A percentile compares a stretch with the other conserved stretches of the same genome.
Evolutionary conservation across 2,113 vertebrate genomes (phyloP).

Genomic region (Channa argus): DNA sequence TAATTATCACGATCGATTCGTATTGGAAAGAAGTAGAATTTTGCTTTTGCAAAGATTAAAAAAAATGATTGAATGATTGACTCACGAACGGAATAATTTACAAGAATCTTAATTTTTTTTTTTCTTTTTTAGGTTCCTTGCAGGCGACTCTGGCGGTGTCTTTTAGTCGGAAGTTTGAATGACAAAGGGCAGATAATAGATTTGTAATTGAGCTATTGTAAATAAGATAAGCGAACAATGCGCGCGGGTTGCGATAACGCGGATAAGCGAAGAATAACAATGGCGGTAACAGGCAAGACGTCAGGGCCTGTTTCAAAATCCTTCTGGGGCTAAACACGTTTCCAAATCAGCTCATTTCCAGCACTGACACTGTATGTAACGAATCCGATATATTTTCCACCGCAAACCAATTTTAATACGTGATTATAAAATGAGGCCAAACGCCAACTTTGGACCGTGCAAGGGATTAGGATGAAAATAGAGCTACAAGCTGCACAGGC

Average conservation of each 20-base stretch:
- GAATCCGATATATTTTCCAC: no score
- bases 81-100: no score
- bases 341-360: constrained; percentile 26
- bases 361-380: constrained; percentile 3
- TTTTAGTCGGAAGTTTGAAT: constrained; percentile 59
- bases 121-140: no score
- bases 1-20: not conserved
- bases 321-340: constrained; percentile 3
- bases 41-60: no score
- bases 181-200: constrained; percentile 71
- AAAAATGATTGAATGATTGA: no score
- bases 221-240: constrained; percentile 73
- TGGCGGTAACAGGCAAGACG: constrained; percentile 67
- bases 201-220: constrained; percentile 76
- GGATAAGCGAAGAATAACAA: constrained; percentile 75
- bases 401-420: not conserved
- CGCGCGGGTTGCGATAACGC: constrained; percentile 72
- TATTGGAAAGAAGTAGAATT: no score
- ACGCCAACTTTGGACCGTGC: no score
- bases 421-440: not conserved
- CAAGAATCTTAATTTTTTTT: no score
- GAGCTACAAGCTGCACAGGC: no score
- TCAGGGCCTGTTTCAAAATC: constrained; percentile 30
- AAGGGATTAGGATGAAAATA: no score
- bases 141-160: not conserved